Conservation (phyloP, 2,113 vertebrate species). For the Polypterus bichir region DNA sequence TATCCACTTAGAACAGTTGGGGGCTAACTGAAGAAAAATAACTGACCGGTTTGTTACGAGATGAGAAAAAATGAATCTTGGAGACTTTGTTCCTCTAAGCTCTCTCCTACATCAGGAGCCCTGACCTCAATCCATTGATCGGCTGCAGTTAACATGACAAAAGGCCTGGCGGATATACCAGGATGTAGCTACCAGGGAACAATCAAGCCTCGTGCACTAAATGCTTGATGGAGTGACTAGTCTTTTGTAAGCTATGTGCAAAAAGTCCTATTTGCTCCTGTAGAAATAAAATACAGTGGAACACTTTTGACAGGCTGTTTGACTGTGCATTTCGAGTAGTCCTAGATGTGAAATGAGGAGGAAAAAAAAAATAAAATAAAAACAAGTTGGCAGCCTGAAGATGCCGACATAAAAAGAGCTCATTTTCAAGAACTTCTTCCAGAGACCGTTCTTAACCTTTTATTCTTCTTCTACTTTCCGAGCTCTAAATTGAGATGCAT, state of each 20-base stretch:
- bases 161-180: conserved; percentile 75
- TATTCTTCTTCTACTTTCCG: too few species aligned
- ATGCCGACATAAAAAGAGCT: too few species aligned
- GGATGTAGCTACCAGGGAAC: conserved; percentile 74
- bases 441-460: too few species aligned
- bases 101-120: conserved; percentile 85
- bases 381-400: too few species aligned
- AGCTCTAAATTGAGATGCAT: too few species aligned
- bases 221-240: conserved; percentile 71
- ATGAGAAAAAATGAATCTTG: conserved; percentile 99
- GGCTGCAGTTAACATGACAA: conserved; percentile 95
- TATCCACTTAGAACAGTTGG: conserved; percentile 96
- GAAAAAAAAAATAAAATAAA: too few species aligned
- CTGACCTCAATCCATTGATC: conserved; percentile 98
- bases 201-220: conserved; percentile 82
- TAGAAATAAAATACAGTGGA: conserved; percentile 26
- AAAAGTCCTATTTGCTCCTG: conserved; percentile 27
- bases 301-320: conserved; percentile 27
- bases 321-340: conserved; percentile 18
- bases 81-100: conserved; percentile 79
- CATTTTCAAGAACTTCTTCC: too few species aligned
- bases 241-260: conserved; percentile 30
- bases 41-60: conserved; percentile 80
- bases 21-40: conserved; percentile 98
- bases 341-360: conserved; percentile 1